Evolutionary conservation across 2,888 invertebrate genomes (phyloP).

Genomic region (Hydrotaea cyrtoneurina): DNA sequence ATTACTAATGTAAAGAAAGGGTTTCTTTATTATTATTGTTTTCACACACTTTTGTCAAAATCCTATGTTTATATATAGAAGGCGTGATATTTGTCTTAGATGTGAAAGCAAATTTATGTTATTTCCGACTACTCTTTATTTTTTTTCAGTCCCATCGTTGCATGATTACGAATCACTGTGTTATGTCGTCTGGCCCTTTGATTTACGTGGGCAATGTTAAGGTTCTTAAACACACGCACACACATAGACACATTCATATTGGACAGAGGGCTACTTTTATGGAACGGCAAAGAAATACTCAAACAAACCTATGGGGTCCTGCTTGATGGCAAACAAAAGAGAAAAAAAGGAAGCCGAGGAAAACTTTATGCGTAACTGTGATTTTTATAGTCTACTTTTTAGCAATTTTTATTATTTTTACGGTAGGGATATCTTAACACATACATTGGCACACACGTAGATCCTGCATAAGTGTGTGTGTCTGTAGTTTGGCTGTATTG

Average conservation of each 20-base stretch:
- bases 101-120: too few relatives aligned
- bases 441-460: too few relatives aligned
- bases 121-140: too few relatives aligned
- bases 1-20: too few relatives aligned
- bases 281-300: too few relatives aligned
- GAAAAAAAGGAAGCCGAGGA: slow-evolving; percentile 1
- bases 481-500: neutral
- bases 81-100: too few relatives aligned
- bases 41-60: too few relatives aligned
- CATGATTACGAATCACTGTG: too few relatives aligned
- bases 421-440: slow-evolving; percentile 9
- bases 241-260: neutral
- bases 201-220: slow-evolving; percentile 50
- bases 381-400: slow-evolving; percentile 40
- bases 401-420: slow-evolving; percentile 41
- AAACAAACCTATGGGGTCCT: neutral
- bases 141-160: too few relatives aligned
- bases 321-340: neutral
- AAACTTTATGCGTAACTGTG: slow-evolving; percentile 48
- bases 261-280: too few relatives aligned
- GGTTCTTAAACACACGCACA: slow-evolving; percentile 20
- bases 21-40: too few relatives aligned
- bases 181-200: slow-evolving; percentile 17
- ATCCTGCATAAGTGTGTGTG: neutral
- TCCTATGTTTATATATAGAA: too few relatives aligned